phyloP scores from a whole-genome alignment of 2,888 invertebrate genomes.

The Drosophila monieri region DNA sequence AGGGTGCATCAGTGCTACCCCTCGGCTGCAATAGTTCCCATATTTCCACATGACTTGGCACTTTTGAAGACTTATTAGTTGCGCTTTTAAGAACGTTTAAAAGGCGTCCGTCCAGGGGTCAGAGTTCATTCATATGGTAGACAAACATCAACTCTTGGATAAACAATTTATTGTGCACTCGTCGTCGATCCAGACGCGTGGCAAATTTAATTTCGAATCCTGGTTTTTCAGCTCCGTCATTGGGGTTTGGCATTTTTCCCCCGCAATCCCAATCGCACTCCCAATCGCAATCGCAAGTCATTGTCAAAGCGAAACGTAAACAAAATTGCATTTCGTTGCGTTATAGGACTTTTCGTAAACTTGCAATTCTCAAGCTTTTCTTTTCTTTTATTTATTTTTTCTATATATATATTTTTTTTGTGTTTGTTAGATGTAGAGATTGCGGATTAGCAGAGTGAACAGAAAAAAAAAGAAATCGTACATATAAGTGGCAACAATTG shows the following conservation, averaged over 20 bases:
- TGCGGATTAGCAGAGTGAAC: constrained; percentile 27
- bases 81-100: constrained; percentile 60
- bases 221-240: constrained; percentile 41
- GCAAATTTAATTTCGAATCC: constrained; percentile 46
- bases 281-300: constrained; percentile 20
- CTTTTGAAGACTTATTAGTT: constrained; percentile 70
- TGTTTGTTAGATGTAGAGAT: constrained; percentile 7
- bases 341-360: constrained; percentile 5
- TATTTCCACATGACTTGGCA: constrained; percentile 46
- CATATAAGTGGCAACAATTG: constrained; percentile 49
- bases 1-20: background rate
- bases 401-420: background rate
- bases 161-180: constrained; percentile 34
- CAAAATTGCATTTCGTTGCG: constrained; percentile 39
- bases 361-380: constrained; percentile 1
- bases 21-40: constrained; percentile 34
- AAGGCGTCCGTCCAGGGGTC: constrained; percentile 13
- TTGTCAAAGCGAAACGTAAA: constrained; percentile 44
- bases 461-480: constrained; percentile 15
- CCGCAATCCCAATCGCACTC: background rate
- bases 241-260: constrained; percentile 26
- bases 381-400: too few species aligned
- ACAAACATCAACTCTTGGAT: constrained; percentile 23
- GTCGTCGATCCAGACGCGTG: constrained; percentile 23
- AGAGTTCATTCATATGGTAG: constrained; percentile 33